phyloP scores from a whole-genome alignment of 2,888 invertebrate genomes.

The Leucozona laternaria region DNA sequence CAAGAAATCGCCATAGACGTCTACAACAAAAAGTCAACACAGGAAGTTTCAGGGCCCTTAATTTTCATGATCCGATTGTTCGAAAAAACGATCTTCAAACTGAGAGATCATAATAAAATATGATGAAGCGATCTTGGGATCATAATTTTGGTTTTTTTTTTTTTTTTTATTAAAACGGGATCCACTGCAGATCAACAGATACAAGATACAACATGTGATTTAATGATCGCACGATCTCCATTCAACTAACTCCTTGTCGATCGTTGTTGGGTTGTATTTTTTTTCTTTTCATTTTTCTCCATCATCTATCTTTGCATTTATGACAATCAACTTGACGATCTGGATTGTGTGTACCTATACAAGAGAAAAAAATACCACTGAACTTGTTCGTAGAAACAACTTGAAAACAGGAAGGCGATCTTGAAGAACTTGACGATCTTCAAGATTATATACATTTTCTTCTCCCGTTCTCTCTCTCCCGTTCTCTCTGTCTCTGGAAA shows the following conservation, averaged over 20 bases:
- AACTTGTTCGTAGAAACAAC: slow-evolving; percentile 71
- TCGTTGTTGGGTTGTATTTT: slow-evolving; percentile 20
- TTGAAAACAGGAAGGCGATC: slow-evolving; percentile 74
- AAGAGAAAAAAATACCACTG: slow-evolving; percentile 8
- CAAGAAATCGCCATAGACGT: not conserved
- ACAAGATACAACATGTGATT: slow-evolving; percentile 47
- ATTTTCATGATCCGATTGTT: slow-evolving; percentile 52
- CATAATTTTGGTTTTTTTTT: not conserved
- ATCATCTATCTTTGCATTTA: slow-evolving; percentile 68
- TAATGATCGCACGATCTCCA: slow-evolving; percentile 56
- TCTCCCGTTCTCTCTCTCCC: not conserved
- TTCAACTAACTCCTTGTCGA: slow-evolving; percentile 59
- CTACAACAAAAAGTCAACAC: not conserved
- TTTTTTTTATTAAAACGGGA: slow-evolving; percentile 12
- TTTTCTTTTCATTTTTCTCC: not conserved
- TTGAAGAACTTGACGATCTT: slow-evolving; percentile 61
- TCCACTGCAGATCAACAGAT: slow-evolving; percentile 5
- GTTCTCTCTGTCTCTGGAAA: not conserved
- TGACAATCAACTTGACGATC: slow-evolving; percentile 74
- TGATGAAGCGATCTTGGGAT: slow-evolving; percentile 45
- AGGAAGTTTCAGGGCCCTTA: slow-evolving; percentile 62
- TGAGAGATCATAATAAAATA: slow-evolving; percentile 21
- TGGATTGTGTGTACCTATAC: slow-evolving; percentile 59
- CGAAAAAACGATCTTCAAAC: slow-evolving; percentile 9
- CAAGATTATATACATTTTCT: slow-evolving; percentile 9